Base-by-base conservation (phyloP, 2,888 invertebrate genomes). In the Hydropsyche betteni region DNA sequence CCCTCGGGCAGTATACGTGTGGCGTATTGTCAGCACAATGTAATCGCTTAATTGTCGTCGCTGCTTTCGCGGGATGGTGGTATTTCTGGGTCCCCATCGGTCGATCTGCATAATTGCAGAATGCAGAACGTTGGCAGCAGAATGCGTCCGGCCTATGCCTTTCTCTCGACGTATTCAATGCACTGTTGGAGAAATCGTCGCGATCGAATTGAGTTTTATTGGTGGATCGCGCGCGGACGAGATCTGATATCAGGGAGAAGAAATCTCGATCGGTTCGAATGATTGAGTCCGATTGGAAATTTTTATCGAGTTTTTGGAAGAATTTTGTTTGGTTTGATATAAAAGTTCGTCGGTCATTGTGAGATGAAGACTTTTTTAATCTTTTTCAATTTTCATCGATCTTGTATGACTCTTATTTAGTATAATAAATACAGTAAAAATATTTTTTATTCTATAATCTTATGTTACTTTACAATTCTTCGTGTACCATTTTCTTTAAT, bases 131-230 rank as follows among this genome's bases (percentile, higher is more conserved):
- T 24, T 24, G 70, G 52, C 70, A 52, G 70, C 53, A 44, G 34
- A 64, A 64, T 64, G 52, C 68, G 14, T 16, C 51, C 14, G 69
- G 14, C 24, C 24, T 24, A 24, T 24, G 2, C 34, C 44, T 44
- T 44, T 44, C 24, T 69, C 69, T 58, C 50, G 14, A 51, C 12
- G 69, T 53, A 72, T 72, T 72, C 72, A 72, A 72, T 61, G 72
- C 58, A 24, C 24, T 24, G 24, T 24, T 24, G 44, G 70, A n/a
- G 69, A 58, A 58, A 58, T 58, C 58, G 58, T 38, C 72, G 69
- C 68, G 44, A 44, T 33, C 34, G 61, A 75, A 75, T 75, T 71
- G 75, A 75, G 71, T 75, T 75, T 75, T 75, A 75, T 75, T 75
- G 71, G 70, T 71, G 75, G 70, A 75, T 75, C 71, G 58, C 12